A percentile compares a stretch with the other conserved stretches of the same genome.
Conservation (phyloP, 2,113 vertebrate species). For the Hucho hucho region DNA sequence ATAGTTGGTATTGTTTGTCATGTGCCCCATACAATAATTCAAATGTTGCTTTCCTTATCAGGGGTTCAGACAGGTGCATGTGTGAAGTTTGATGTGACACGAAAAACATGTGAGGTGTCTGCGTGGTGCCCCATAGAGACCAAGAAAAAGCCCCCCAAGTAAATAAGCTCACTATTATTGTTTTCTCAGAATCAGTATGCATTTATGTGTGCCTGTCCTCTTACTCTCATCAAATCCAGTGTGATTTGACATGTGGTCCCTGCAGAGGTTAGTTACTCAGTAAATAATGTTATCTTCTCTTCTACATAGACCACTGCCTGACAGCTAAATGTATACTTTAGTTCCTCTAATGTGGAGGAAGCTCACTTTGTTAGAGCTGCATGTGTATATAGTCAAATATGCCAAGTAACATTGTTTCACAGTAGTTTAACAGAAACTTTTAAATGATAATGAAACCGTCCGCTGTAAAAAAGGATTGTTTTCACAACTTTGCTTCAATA, state of each 20-base stretch:
- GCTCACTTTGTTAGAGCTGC: neutral
- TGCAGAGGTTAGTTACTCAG: neutral
- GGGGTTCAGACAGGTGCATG: constrained; percentile 80
- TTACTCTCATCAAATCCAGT: neutral
- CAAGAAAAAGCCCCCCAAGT: constrained; percentile 59
- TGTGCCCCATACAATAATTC: too few species aligned
- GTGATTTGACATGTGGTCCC: neutral
- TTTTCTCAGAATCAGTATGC: neutral
- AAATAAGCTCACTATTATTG: constrained; percentile 33
- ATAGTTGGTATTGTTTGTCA: neutral
- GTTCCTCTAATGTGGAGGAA: neutral
- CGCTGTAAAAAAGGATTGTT: neutral
- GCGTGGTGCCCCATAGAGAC: constrained; percentile 80
- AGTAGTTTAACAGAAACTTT: neutral
- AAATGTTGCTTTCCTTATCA: constrained; percentile 34
- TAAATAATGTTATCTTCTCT: neutral
- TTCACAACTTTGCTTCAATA: constrained; percentile 2
- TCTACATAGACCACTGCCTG: neutral
- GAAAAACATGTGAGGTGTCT: constrained; percentile 77
- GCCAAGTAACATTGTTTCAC: neutral
- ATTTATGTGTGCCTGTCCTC: neutral
- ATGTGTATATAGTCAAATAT: neutral
- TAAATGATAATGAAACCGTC: neutral
- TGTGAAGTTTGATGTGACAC: constrained; percentile 60
- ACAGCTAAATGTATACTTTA: neutral